Base-by-base conservation (phyloP, 2,888 invertebrate species). In the Thumatha senex region DNA sequence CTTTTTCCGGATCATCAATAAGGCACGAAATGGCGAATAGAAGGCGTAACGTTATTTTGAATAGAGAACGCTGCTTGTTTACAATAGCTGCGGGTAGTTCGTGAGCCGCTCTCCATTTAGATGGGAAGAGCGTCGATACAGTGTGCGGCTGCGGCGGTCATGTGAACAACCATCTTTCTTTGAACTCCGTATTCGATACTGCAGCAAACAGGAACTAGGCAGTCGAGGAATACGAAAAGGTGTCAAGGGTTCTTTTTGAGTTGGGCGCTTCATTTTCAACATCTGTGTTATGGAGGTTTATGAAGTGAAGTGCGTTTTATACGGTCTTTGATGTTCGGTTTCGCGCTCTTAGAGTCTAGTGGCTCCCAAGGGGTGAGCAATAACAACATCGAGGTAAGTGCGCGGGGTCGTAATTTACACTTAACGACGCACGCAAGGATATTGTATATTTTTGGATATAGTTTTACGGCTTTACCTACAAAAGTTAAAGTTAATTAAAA, bases 81-180 rank as follows among this genome's bases (percentile, higher is more conserved):
- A 87, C 84, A 86, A 88, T 87, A 81, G 85, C 87, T 86, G 83
- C 84, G 84, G 85, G 89, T 87, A 84, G 80, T 84, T 86, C 86
- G 86, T 87, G 88, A 86, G 80, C 80, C 78, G 76, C 80, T 84
- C 86, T 84, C 83, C 79, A 86, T 87, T 86, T 85, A 87, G 86
- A 87, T 86, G 82, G 79, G 79, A 81, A 83, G 76, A 77, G 80
- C 82, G 80, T 82, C 82, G 83, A 86, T 86, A 83, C 80, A 71
- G 79, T 74, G 79, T 76, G 78, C 74, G 78, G 78, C 76, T 75
- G 72, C 72, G 78, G 76, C 77, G 76, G 78, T 78, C 80, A 78
- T 76, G 67, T 73, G 70, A 74, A 74, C 76, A 66, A 65, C 85
- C 82, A 80, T 63, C 61, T 57, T 74, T 66, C 64, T 56, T 55